Conservation (phyloP, 2,797 vertebrate species). For the Chelon labrosus region DNA sequence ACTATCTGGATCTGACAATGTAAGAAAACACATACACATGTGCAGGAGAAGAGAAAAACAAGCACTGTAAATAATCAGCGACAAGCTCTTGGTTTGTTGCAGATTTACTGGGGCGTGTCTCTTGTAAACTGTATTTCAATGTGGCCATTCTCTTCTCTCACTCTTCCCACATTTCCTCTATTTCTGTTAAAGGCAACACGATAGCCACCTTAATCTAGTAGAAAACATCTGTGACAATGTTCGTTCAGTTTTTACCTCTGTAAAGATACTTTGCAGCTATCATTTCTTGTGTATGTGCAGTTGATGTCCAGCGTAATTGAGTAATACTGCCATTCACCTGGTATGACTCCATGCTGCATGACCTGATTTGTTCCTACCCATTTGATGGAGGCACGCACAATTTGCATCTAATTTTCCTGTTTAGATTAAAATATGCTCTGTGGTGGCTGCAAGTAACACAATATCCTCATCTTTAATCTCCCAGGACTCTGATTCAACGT, state of each 20-base stretch:
- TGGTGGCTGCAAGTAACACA: not conserved
- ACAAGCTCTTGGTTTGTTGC: too few relatives aligned
- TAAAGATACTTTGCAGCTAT: not conserved
- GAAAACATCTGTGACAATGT: too few relatives aligned
- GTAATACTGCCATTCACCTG: constrained; percentile 1
- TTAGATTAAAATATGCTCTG: not conserved
- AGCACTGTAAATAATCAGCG: not conserved
- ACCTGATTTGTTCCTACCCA: too few relatives aligned
- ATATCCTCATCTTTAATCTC: not conserved
- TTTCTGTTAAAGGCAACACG: not conserved
- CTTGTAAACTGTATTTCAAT: not conserved
- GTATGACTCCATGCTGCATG: not conserved
- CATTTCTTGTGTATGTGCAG: not conserved
- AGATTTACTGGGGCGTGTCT: too few relatives aligned
- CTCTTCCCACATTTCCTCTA: not conserved
- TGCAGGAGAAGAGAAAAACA: not conserved
- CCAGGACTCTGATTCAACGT: constrained; percentile 94
- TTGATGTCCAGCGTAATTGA: not conserved
- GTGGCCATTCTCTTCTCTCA: too few relatives aligned
- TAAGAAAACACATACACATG: constrained; percentile 76
- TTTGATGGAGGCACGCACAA: not conserved
- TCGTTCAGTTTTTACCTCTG: not conserved
- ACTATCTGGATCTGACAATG: constrained; percentile 95
- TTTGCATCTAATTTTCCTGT: not conserved
- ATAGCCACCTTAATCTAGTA: not conserved